A percentile compares a stretch with the other conserved stretches of the same genome.
Evolutionary conservation across 2,888 invertebrate species (phyloP).

Genomic region (Pachycephus smyrnensis): DNA sequence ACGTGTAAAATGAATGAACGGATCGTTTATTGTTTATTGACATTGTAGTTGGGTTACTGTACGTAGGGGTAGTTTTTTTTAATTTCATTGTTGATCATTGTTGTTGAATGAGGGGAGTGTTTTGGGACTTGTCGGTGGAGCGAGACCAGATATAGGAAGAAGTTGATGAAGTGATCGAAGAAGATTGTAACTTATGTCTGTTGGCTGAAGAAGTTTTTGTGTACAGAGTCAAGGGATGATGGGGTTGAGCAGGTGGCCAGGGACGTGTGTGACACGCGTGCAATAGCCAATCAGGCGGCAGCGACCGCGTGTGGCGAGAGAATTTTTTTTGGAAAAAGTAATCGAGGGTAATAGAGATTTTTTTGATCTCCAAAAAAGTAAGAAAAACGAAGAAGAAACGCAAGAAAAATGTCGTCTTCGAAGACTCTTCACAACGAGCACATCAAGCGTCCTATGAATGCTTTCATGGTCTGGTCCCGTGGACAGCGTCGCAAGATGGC

Average conservation of each 20-base stretch:
- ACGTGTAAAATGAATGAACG: neutral
- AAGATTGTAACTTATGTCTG: neutral
- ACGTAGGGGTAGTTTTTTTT: neutral
- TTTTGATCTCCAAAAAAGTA: neutral
- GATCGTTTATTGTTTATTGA: neutral
- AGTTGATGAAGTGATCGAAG: neutral
- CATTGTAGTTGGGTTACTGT: neutral
- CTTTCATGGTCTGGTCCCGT: conserved; percentile 94
- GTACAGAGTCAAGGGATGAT: neutral
- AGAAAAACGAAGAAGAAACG: neutral
- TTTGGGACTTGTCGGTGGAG: neutral
- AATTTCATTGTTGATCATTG: neutral
- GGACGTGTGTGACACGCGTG: neutral
- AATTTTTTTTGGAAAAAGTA: neutral
- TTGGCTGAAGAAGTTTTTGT: neutral
- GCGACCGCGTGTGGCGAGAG: neutral
- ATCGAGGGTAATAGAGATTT: neutral
- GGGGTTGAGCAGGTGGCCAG: neutral
- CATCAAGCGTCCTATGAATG: conserved; percentile 95
- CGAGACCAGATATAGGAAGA: neutral
- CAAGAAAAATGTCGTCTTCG: conserved; percentile 50
- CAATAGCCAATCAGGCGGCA: neutral
- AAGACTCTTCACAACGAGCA: conserved; percentile 75
- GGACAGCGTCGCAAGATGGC: conserved; percentile 92
- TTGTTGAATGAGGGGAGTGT: neutral